Conservation (phyloP, 2,113 vertebrate genomes). For the Platichthys stellatus region DNA sequence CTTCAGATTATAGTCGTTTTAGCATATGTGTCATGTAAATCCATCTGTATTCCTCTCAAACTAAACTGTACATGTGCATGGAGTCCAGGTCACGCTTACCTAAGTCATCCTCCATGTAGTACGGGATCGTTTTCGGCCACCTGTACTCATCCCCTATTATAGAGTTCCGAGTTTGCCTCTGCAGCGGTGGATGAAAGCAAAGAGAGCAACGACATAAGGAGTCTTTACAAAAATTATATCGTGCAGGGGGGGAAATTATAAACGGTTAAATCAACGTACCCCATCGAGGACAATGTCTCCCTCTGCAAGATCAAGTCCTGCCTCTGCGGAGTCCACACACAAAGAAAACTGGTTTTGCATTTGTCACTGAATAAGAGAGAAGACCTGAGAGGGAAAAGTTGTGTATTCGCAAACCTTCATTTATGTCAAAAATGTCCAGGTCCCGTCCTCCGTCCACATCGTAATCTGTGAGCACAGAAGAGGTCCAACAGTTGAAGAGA, state of each 20-base stretch:
- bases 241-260: neutral
- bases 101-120: slow-evolving; percentile 89
- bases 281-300: slow-evolving; percentile 88
- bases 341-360: neutral
- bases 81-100: slow-evolving; percentile 75
- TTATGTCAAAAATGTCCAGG: slow-evolving; percentile 92
- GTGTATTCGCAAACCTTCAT: slow-evolving; percentile 83
- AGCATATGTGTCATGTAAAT: no score
- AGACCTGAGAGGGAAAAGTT: neutral
- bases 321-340: slow-evolving; percentile 76
- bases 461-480: slow-evolving; percentile 72
- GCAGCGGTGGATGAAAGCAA: slow-evolving; percentile 11
- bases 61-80: neutral
- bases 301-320: slow-evolving; percentile 89
- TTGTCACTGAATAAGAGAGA: neutral
- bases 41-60: neutral
- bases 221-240: neutral
- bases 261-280: slow-evolving; percentile 76
- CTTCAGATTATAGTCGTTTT: no score
- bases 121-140: slow-evolving; percentile 91
- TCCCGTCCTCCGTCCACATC: slow-evolving; percentile 87
- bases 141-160: slow-evolving; percentile 88
- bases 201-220: neutral
- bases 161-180: slow-evolving; percentile 85
- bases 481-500: neutral